These are phyloP conservation scores for Drosophila eohydei DNA, from an alignment of 2,888 invertebrate genomes.

Conservation along the genomic window DNA sequence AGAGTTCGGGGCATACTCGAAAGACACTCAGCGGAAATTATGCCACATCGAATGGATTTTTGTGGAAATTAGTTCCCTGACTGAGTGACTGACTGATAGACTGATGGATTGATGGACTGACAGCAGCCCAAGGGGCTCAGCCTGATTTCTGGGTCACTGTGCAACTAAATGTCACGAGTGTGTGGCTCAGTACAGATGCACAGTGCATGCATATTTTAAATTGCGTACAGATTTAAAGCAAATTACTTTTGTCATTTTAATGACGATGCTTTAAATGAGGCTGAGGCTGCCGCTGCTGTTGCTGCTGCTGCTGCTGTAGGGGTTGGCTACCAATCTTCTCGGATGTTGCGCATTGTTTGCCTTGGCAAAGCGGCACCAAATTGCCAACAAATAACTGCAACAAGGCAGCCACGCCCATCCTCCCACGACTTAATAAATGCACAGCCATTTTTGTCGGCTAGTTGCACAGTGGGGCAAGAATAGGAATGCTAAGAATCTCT, in stretches of 20 bases:
- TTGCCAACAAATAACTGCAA: conserved; percentile 45
- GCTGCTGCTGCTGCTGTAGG: conserved; percentile 10
- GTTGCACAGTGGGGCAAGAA: conserved; percentile 17
- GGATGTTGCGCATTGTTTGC: conserved; percentile 57
- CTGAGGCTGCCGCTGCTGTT: background rate
- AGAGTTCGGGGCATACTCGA: conserved; percentile 5
- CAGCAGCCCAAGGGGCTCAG: conserved; percentile 41
- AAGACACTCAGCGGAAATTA: conserved; percentile 27
- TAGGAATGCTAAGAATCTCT: background rate
- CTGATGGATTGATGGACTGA: background rate
- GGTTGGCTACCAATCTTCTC: conserved; percentile 43
- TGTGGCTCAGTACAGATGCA: conserved; percentile 10
- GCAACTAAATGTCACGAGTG: conserved; percentile 58
- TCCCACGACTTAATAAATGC: conserved; percentile 51
- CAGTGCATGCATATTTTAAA: conserved; percentile 58
- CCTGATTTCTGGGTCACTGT: conserved; percentile 55
- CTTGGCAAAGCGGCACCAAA: conserved; percentile 42
- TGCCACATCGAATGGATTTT: conserved; percentile 58
- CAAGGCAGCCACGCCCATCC: conserved; percentile 22
- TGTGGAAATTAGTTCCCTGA: conserved; percentile 56
- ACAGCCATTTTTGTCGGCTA: conserved; percentile 30
- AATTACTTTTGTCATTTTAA: conserved; percentile 77
- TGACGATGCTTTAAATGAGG: conserved; percentile 56
- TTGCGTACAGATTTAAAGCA: conserved; percentile 62
- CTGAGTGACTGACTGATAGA: background rate